Conservation (phyloP, 2,113 vertebrate genomes). For the Oryctolagus cuniculus region DNA sequence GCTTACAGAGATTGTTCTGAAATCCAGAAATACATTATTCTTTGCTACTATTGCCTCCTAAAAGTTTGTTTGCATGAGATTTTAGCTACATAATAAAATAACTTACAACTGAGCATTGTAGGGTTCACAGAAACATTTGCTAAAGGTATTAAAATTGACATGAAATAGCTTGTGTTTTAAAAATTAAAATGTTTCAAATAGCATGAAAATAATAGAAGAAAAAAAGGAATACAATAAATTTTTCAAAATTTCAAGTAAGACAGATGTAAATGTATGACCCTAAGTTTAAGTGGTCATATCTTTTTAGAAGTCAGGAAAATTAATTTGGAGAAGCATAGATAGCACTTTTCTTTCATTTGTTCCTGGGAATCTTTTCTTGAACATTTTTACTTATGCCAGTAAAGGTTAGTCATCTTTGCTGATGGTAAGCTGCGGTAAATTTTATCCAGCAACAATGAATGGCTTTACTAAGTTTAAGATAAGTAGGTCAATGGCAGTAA, state of each 20-base stretch:
- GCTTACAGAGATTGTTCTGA: neutral
- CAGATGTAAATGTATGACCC: neutral
- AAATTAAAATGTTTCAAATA: slow-evolving; percentile 14
- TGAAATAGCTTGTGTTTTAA: neutral
- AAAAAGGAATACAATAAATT: neutral
- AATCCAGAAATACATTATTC: slow-evolving; percentile 49
- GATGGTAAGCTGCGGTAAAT: neutral
- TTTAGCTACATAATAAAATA: slow-evolving; percentile 7
- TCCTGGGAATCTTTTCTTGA: neutral
- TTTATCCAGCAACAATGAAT: neutral
- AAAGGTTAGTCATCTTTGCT: neutral
- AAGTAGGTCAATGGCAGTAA: neutral
- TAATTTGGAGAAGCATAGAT: neutral
- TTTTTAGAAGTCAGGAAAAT: slow-evolving; percentile 11
- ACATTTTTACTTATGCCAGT: neutral
- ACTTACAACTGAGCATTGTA: neutral
- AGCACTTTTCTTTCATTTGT: slow-evolving; percentile 14
- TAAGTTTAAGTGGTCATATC: neutral
- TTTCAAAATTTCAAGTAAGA: neutral
- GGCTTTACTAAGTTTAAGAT: neutral
- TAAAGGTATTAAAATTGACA: neutral
- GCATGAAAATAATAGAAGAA: neutral
- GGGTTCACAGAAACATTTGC: neutral
- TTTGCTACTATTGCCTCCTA: neutral
- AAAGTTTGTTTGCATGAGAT: slow-evolving; percentile 29